Base-by-base conservation (phyloP, 2,797 vertebrate genomes). In the Pseudochaenichthys georgianus region DNA sequence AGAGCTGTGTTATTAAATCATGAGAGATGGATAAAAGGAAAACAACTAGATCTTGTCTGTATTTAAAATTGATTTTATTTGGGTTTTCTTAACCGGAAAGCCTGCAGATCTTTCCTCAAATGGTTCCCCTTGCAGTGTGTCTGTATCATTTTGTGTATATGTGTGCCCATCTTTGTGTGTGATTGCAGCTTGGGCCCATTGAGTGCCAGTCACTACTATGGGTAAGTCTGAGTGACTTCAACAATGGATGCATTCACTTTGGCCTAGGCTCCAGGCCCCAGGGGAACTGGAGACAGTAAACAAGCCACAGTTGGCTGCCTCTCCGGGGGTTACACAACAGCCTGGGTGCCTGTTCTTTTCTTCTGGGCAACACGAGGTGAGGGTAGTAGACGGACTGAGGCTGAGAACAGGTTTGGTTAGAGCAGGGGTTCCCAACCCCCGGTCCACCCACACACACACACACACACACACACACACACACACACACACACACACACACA, bases 221-320 rank as follows among this genome's bases (percentile, higher is more conserved):
- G 88, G 71, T 73, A 77, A 82, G 86, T 92, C 75, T 67, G 81
- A 86, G 77, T 78, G 73, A 87, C 82, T 87, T 79, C 85, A 91
- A 95, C 94, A 94, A 94, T 92, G 88, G 79, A 77, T 64, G 86
- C 86, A 92, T 95, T 95, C 93, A 94, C 84, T 91, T 90, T 91
- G 82, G 84, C 83, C 84, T 21, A 68, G 85, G 87, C 83, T 82
- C 59, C 72, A 78, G 87, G 82, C 87, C 80, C 76, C 84, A 76
- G n/a, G 82, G 85, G 84, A 82, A 86, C 34, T 31, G 61, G 82
- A 88, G 93, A 92, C 92, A 85, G 92, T 93, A 94, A 94, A 94
- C 93, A 95, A 93, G 91, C 84, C 85, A 90, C 88, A 92, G 81
- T 94, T 92, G 93, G 91, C 93, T 88, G 89, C 88, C 89, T 92